Base-by-base conservation (phyloP, 2,797 vertebrate genomes). In the Sitta carolinensis region DNA sequence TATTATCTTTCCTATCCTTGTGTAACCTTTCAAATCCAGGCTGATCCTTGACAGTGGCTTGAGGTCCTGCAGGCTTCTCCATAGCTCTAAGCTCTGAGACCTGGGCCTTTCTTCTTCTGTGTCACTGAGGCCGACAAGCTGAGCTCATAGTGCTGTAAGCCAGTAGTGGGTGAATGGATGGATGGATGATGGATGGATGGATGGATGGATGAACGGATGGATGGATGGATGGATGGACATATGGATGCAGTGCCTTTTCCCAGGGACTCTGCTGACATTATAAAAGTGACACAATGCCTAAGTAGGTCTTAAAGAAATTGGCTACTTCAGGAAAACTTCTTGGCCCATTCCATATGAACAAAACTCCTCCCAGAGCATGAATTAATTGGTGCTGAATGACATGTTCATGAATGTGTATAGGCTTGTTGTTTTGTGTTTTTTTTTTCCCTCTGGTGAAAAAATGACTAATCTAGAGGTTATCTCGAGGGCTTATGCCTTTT, bases 381-480 rank as follows among this genome's bases (percentile, higher is more conserved):
- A 91, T 93, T 80, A 88, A 11, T 69, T 73, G 59, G 80, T 69
- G 87, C 64, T 91, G 90, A 96, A 78, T 75, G 87, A 92, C 74
- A 84, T 26, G 29, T 72, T 94, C 32, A 50, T 85, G 38, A 92
- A 84, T 26, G 15, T 36, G n/a, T 84, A 40, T 78, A 78, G 72
- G 30, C 54, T 80, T 83, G 47, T 11, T 45, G 80, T n/a, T 51
- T 54, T 45, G 45, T 21, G 5, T 17, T 25, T 52, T 48, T 34
- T 63, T 59, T 57, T 8, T 7, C 25, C 0, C 26, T 73, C 25
- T 84, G 40, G 29, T 52, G 51, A 93, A 76, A 93, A 90, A 88
- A 55, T 34, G 4, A 86, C 66, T 94, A 96, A 94, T 62, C 23
- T n/a, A 63, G 48, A 81, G 55, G 51, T 84, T 80, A 86, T 72